Conservation (phyloP, 2,888 invertebrate species). For the Lepidochrysops patricia region DNA sequence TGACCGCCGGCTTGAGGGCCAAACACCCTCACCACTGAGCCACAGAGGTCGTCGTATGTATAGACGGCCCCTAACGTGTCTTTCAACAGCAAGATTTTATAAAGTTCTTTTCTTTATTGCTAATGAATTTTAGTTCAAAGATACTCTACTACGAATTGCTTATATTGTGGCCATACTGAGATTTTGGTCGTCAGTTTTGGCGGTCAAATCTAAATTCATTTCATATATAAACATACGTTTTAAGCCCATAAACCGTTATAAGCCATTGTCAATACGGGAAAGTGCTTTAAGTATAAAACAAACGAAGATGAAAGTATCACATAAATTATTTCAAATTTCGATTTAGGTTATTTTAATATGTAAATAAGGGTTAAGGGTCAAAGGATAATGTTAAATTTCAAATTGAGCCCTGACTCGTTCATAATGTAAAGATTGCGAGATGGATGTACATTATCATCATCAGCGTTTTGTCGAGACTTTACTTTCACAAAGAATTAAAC, state of each 20-base stretch:
- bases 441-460: not conserved
- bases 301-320: not conserved
- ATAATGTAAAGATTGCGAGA: not conserved
- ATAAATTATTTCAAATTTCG: not conserved
- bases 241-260: not conserved
- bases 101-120: no score
- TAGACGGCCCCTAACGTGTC: no score
- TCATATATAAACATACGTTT: no score
- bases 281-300: not conserved
- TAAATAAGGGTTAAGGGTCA: conserved; percentile 1
- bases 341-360: conserved; percentile 1
- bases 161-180: no score
- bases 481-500: not conserved
- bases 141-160: no score
- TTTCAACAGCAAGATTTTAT: no score
- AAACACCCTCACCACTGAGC: no score
- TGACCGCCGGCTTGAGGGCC: no score
- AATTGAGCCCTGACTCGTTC: not conserved
- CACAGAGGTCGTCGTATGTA: no score
- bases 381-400: conserved; percentile 3
- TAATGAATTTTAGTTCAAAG: no score
- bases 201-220: no score
- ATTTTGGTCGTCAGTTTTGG: no score
- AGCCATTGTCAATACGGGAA: not conserved
- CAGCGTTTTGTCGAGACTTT: not conserved